Evolutionary conservation across 1,140 invertebrate species (phyloP).

Genomic region (Drosophila malerkotliana): DNA sequence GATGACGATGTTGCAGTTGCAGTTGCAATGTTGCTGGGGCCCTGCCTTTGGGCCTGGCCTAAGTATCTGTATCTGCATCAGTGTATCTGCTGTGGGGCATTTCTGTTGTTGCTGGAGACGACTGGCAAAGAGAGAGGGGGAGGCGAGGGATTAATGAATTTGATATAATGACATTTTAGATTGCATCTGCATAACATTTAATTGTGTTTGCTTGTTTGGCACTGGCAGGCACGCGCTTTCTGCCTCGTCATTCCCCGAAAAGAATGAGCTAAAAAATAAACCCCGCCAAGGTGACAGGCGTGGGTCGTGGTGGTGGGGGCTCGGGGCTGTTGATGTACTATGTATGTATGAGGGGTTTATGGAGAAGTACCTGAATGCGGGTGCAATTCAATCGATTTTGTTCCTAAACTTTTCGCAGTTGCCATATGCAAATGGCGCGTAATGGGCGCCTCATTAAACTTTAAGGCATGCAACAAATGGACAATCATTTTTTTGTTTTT

Average conservation of each 20-base stretch:
- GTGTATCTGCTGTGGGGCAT: conserved; percentile 46
- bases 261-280: conserved; percentile 48
- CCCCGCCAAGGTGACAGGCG: neutral
- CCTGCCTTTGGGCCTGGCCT: conserved; percentile 64
- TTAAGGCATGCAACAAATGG: conserved; percentile 58
- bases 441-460: conserved; percentile 63
- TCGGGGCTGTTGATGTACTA: neutral
- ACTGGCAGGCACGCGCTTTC: conserved; percentile 70
- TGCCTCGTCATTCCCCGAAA: conserved; percentile 70
- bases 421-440: conserved; percentile 67
- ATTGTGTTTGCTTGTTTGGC: conserved; percentile 77
- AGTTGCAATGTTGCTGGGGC: conserved; percentile 54
- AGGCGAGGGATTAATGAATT: conserved; percentile 77
- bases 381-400: conserved; percentile 67
- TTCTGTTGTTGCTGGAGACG: conserved; percentile 22
- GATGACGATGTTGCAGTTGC: conserved; percentile 62
- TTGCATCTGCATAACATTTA: conserved; percentile 83
- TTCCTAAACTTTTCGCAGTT: conserved; percentile 64
- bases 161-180: conserved; percentile 83
- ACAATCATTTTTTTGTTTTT: conserved; percentile 50
- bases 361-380: conserved; percentile 17
- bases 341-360: too few relatives aligned
- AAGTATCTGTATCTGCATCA: conserved; percentile 50
- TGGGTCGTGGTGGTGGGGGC: neutral
- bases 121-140: neutral